Evolutionary conservation across 2,113 vertebrate genomes (phyloP).

Genomic region (Podocnemis expansa): DNA sequence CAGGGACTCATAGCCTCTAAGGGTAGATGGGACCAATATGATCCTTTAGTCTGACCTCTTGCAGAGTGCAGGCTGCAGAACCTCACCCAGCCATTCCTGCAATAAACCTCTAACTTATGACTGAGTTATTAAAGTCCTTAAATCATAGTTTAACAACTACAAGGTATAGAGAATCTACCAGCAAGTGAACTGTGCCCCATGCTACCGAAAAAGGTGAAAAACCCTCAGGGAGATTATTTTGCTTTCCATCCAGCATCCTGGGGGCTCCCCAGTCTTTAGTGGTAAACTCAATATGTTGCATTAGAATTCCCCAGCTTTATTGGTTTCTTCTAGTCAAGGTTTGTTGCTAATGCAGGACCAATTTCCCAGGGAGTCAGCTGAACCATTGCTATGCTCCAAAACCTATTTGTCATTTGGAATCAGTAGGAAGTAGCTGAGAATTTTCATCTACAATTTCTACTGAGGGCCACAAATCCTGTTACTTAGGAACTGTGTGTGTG

Average conservation of each 20-base stretch:
- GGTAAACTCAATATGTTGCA: not conserved
- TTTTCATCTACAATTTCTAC: conserved; percentile 1
- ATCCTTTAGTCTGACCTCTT: too few relatives aligned
- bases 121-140: too few relatives aligned
- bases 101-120: too few relatives aligned
- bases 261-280: not conserved
- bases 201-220: too few relatives aligned
- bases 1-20: too few relatives aligned
- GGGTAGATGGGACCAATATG: too few relatives aligned
- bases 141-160: too few relatives aligned
- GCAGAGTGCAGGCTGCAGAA: too few relatives aligned
- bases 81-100: too few relatives aligned
- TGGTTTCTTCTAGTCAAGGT: not conserved
- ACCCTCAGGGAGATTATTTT: not conserved
- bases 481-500: not conserved
- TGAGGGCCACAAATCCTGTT: not conserved
- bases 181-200: too few relatives aligned
- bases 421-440: not conserved
- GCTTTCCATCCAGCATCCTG: not conserved
- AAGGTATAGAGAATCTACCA: too few relatives aligned
- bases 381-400: not conserved
- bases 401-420: not conserved
- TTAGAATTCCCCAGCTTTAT: not conserved
- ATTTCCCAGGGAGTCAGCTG: not conserved
- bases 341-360: not conserved